These are phyloP conservation scores for Rhagonycha fulva DNA, from an alignment of 2,888 invertebrate species.

Conservation along the genomic window DNA sequence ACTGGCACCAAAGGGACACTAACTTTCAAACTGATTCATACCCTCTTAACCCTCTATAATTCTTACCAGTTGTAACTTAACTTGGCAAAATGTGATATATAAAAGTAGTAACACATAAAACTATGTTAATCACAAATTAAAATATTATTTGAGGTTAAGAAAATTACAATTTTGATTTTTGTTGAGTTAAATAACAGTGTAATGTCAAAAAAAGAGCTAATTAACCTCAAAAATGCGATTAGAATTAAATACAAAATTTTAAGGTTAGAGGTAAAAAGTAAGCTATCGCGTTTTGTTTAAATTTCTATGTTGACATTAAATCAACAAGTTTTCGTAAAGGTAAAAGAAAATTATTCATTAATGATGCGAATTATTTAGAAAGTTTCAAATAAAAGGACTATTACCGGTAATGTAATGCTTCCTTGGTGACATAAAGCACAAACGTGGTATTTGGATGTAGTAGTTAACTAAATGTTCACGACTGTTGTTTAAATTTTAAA, in stretches of 20 bases:
- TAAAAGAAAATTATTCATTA: background rate
- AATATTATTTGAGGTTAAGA: background rate
- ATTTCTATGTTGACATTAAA: background rate
- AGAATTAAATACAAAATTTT: background rate
- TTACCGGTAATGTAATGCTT: background rate
- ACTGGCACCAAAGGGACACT: conserved; percentile 33
- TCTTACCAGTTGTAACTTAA: conserved; percentile 28
- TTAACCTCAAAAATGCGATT: background rate
- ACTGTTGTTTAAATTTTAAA: conserved; percentile 23
- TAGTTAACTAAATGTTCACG: conserved; percentile 9
- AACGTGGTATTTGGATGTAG: background rate
- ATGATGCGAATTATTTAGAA: background rate
- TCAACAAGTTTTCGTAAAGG: background rate
- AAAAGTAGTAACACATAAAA: background rate
- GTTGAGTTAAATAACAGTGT: no score
- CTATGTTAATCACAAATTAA: background rate
- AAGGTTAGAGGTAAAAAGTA: background rate
- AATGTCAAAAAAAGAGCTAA: no score
- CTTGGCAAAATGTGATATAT: conserved; percentile 34
- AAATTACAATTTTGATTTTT: background rate
- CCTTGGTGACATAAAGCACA: background rate
- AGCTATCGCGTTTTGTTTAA: background rate
- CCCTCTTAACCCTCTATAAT: conserved; percentile 28
- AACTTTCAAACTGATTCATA: conserved; percentile 34
- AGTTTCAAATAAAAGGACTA: background rate